These are phyloP conservation scores for Phoronis australis DNA, from an alignment of 2,888 invertebrate species.

Conservation along the genomic window DNA sequence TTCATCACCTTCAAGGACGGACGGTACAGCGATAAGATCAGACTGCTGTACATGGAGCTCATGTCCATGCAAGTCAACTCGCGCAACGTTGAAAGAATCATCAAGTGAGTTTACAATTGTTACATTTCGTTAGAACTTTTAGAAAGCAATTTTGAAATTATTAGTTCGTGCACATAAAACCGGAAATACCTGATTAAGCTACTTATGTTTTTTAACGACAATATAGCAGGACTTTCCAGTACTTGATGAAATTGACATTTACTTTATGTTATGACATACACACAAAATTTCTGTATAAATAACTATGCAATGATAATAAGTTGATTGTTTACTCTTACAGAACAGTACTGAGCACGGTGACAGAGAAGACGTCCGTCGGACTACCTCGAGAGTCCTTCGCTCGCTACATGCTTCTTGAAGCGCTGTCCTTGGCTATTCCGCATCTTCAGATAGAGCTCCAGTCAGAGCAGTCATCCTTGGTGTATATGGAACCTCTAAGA, in stretches of 20 bases:
- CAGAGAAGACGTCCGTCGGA: conserved; percentile 5
- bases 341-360: conserved; percentile 1
- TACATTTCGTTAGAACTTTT: too few relatives aligned
- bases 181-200: too few relatives aligned
- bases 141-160: too few relatives aligned
- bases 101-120: too few relatives aligned
- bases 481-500: conserved; percentile 3
- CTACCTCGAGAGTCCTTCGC: neutral
- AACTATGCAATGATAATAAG: too few relatives aligned
- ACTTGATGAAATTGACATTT: too few relatives aligned
- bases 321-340: too few relatives aligned
- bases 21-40: conserved; percentile 2
- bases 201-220: too few relatives aligned
- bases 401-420: conserved; percentile 5
- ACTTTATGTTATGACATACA: too few relatives aligned
- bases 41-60: conserved; percentile 6
- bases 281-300: too few relatives aligned
- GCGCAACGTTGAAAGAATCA: conserved; percentile 5
- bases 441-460: conserved; percentile 4
- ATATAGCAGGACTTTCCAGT: too few relatives aligned
- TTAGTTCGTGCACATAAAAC: too few relatives aligned
- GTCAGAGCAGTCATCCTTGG: conserved; percentile 5
- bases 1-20: conserved; percentile 8
- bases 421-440: conserved; percentile 1
- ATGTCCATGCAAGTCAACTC: conserved; percentile 7